Conservation (phyloP, 2,113 vertebrate genomes). For the Toxostoma redivivum region DNA sequence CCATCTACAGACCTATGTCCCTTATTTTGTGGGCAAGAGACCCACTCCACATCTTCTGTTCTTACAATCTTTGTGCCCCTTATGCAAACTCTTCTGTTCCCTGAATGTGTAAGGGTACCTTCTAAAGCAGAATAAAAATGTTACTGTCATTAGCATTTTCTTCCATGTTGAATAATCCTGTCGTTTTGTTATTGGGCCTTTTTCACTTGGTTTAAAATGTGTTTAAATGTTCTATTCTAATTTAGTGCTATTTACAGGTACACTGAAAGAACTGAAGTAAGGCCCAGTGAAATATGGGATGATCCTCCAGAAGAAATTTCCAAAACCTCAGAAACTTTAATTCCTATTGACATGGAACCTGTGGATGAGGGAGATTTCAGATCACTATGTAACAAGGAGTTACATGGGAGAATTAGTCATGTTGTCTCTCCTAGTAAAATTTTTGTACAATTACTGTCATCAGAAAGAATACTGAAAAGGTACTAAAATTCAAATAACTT, state of each 20-base stretch:
- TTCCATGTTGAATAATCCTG: not conserved
- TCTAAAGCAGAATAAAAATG: not conserved
- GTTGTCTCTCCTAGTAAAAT: slow-evolving; percentile 88
- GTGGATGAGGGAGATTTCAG: slow-evolving; percentile 24
- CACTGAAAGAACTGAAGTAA: not conserved
- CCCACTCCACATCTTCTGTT: not conserved
- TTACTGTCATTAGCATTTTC: not conserved
- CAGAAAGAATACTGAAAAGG: slow-evolving; percentile 79
- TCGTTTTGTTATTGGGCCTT: not conserved
- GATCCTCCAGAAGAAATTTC: slow-evolving; percentile 58
- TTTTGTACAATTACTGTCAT: slow-evolving; percentile 77
- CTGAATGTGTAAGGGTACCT: not conserved
- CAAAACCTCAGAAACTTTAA: slow-evolving; percentile 20
- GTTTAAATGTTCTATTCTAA: not conserved
- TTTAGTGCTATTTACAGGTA: slow-evolving; percentile 40
- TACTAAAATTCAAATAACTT: slow-evolving; percentile 37
- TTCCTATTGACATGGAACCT: not conserved
- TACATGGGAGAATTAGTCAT: slow-evolving; percentile 78
- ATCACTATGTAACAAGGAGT: slow-evolving; percentile 60
- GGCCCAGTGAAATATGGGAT: slow-evolving; percentile 72
- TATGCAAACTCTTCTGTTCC: not conserved
- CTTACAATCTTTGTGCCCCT: not conserved
- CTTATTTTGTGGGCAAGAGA: not conserved
- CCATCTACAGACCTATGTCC: not conserved
- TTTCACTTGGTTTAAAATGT: not conserved